Evolutionary conservation across 1,140 invertebrate species (phyloP), one percentile per base, ranked within the genome.

Genomic region (Contarinia nasturtii): DNA sequence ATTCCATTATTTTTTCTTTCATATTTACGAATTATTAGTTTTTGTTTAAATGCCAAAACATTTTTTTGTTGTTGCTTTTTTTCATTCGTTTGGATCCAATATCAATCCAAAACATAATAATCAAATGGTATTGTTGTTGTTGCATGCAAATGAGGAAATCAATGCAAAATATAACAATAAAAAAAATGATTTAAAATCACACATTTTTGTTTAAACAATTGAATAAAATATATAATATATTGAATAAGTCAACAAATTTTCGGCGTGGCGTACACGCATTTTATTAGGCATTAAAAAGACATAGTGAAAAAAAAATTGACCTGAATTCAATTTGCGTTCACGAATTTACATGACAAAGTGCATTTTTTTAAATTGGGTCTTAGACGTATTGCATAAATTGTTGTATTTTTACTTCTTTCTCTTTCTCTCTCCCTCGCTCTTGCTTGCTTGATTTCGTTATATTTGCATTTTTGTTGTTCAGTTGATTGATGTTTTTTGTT

Each of bases 141-240:
- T 27, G 3, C 27, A 27, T 27, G 52, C 15, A 1, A 18, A 20
- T 38, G 7, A 19, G 17, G 27, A 44, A 27, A 38, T 55, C 49
- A 45, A 41, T 48, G n/a, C 52, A 53, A 56, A 60, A 56, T 49
- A 53, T 51, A 55, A 53, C 58, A 60, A 60, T 54, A 55, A 57
- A 49, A 58, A 54, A 57, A 55, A 21, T n/a, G 19, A 52, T 19
- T 48, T 48, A 52, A 50, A 50, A 46, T 43, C 38, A 41, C 40
- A 37, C n/a, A n/a, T n/a, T n/a, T n/a, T n/a, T n/a, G n/a, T n/a
- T n/a, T n/a, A n/a, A n/a, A n/a, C n/a, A n/a, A n/a, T n/a, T n/a
- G n/a, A n/a, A n/a, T n/a, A n/a, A n/a, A n/a, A n/a, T n/a, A n/a
- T n/a, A n/a, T n/a, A n/a, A n/a, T n/a, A 47, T 21, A 10, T 33